phyloP scores from a whole-genome alignment of 2,888 invertebrate species.

The Sepiola atlantica region DNA sequence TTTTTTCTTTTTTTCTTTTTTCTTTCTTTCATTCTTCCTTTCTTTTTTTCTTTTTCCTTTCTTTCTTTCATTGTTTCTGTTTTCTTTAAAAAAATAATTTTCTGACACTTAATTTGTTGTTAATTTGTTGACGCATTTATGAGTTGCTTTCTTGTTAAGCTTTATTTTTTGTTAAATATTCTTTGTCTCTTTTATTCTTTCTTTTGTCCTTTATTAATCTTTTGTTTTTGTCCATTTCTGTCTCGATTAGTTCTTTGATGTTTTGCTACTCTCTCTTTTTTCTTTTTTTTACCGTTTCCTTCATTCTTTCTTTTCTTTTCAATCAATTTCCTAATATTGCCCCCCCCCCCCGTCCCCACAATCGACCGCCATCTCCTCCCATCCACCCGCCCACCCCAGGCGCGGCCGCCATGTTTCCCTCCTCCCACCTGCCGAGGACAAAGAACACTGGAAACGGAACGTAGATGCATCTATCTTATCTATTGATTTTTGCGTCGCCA shows the following conservation, averaged over 20 bases:
- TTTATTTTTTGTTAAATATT: neutral
- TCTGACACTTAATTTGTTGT: too few relatives aligned
- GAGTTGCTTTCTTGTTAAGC: too few relatives aligned
- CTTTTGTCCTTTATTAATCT: neutral
- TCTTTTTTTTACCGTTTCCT: neutral
- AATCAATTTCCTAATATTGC: neutral
- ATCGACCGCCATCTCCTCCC: neutral
- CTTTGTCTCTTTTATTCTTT: too few relatives aligned
- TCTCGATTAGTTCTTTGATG: too few relatives aligned
- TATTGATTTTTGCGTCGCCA: neutral
- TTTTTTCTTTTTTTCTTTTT: neutral
- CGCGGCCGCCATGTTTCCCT: neutral
- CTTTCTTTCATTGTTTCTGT: neutral
- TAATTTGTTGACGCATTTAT: too few relatives aligned
- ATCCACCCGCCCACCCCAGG: neutral
- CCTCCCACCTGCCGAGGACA: slow-evolving; percentile 9
- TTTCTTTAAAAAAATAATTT: neutral
- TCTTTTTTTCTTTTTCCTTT: neutral
- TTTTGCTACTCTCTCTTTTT: neutral
- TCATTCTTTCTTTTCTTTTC: neutral
- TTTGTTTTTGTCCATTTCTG: neutral
- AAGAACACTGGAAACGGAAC: slow-evolving; percentile 19
- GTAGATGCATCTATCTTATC: slow-evolving; percentile 8
- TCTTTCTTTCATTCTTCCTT: neutral
- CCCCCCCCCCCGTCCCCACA: neutral